phyloP scores from a whole-genome alignment of 1,140 invertebrate species.

The Pseudomyrmex concolor region DNA sequence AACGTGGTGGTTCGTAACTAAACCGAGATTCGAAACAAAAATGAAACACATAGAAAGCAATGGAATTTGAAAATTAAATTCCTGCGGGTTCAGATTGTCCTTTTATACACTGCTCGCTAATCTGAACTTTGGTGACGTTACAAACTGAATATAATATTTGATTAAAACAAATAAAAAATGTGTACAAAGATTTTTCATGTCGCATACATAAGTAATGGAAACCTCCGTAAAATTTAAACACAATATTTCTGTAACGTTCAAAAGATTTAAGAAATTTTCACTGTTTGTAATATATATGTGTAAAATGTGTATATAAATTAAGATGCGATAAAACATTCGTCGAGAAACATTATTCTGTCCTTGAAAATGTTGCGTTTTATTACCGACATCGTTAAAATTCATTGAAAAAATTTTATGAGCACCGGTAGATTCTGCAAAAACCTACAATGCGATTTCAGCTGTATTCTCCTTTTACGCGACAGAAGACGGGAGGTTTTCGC shows the following conservation, averaged over 20 bases:
- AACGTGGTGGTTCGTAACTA: neutral
- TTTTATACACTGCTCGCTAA: neutral
- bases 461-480: conserved; percentile 36
- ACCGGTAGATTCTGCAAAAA: conserved; percentile 9
- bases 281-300: neutral
- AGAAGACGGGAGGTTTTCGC: neutral
- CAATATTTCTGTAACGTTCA: neutral
- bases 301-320: neutral
- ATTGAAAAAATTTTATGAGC: conserved; percentile 46
- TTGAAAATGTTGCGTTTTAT: neutral
- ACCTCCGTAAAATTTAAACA: neutral
- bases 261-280: neutral
- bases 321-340: neutral
- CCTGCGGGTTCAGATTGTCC: neutral
- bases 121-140: neutral
- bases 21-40: conserved; percentile 26
- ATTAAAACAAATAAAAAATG: neutral
- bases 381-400: conserved; percentile 40
- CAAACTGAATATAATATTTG: neutral
- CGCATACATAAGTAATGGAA: neutral
- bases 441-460: conserved; percentile 20
- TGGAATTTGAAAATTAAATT: conserved; percentile 4
- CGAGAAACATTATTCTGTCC: neutral
- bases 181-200: neutral
- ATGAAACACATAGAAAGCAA: neutral